A percentile compares a stretch with the other conserved stretches of the same genome.
phyloP scores from a whole-genome alignment of 2,797 vertebrate genomes.

The Mormyrops boulengeri region DNA sequence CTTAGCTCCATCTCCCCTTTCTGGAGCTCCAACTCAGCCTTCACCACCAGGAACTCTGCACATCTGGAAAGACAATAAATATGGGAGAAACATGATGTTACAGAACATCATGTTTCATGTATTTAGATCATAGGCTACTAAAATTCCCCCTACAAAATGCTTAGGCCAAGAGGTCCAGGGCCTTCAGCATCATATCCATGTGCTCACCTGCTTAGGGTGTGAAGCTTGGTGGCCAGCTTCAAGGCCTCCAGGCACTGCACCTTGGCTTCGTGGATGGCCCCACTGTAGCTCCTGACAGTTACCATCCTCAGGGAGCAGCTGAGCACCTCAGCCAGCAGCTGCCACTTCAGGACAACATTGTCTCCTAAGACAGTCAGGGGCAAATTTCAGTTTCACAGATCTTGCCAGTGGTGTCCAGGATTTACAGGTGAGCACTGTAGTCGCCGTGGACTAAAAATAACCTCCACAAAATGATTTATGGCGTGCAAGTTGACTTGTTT shows the following conservation, averaged over 20 bases:
- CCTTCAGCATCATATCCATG: not conserved
- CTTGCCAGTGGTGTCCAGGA: not conserved
- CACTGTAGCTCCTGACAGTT: conserved; percentile 57
- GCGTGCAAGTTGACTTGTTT: not conserved
- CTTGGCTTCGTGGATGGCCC: conserved; percentile 74
- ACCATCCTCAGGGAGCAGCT: conserved; percentile 71
- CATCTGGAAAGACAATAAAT: conserved; percentile 53
- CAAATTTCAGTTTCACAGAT: not conserved
- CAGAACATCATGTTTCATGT: not conserved
- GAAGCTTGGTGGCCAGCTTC: conserved; percentile 76
- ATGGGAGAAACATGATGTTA: no score
- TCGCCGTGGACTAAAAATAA: not conserved
- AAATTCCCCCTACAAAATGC: not conserved
- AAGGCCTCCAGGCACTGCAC: conserved; percentile 83
- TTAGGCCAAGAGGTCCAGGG: not conserved
- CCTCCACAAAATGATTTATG: not conserved
- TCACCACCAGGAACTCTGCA: conserved; percentile 76
- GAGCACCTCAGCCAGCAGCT: conserved; percentile 76
- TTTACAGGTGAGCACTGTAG: not conserved
- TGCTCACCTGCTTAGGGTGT: conserved; percentile 69
- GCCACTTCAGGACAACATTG: conserved; percentile 83
- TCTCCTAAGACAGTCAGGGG: conserved; percentile 57
- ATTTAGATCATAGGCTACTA: not conserved
- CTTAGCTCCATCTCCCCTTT: conserved; percentile 67
- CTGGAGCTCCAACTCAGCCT: conserved; percentile 77